These are phyloP conservation scores for Synergus japonicus DNA, from an alignment of 2,888 invertebrate species.

Conservation along the genomic window DNA sequence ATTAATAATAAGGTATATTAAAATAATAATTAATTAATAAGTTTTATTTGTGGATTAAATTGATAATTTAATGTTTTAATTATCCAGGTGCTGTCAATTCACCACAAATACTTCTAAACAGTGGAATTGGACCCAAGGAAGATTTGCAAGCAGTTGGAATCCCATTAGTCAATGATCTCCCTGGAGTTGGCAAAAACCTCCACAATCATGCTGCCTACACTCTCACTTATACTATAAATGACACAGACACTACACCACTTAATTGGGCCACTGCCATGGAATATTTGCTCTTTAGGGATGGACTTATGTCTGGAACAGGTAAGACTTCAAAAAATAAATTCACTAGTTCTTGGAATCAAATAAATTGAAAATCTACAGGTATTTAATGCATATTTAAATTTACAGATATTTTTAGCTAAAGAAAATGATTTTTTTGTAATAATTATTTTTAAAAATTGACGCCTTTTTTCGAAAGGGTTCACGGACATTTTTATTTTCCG, in stretches of 20 bases:
- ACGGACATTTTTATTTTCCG: no score
- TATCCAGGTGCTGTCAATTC: slow-evolving; percentile 92
- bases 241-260: slow-evolving; percentile 90
- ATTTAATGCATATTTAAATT: no score
- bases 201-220: slow-evolving; percentile 92
- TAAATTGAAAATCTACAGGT: no score
- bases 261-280: slow-evolving; percentile 97
- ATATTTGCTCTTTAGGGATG: slow-evolving; percentile 91
- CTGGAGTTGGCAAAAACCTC: slow-evolving; percentile 90
- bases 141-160: slow-evolving; percentile 83
- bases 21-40: no score
- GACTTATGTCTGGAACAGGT: slow-evolving; percentile 93
- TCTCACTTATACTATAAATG: slow-evolving; percentile 88
- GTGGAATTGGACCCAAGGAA: slow-evolving; percentile 90
- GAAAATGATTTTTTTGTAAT: no score
- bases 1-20: no score
- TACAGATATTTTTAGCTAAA: no score
- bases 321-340: slow-evolving; percentile 49
- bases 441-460: no score
- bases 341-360: no score
- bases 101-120: slow-evolving; percentile 93
- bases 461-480: no score
- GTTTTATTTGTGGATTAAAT: no score
- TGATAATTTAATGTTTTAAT: neutral
- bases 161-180: slow-evolving; percentile 84